These are phyloP conservation scores for Octodon degus DNA, from an alignment of 2,113 vertebrate genomes.

Conservation along the genomic window DNA sequence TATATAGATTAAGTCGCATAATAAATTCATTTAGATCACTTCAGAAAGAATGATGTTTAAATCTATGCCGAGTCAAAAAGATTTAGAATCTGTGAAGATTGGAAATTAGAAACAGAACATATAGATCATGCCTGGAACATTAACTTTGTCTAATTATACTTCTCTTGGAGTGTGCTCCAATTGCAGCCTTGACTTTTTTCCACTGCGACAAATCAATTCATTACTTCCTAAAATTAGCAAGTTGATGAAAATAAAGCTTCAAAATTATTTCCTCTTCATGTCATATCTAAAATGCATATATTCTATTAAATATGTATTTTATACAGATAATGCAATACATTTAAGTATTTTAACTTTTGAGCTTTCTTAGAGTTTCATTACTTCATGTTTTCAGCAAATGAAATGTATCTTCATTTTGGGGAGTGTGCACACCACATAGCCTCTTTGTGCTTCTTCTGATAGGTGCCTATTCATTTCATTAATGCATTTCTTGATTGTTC, in stretches of 20 bases:
- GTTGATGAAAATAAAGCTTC: neutral
- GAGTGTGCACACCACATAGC: neutral
- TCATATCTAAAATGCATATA: neutral
- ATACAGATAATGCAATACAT: neutral
- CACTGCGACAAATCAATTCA: constrained; percentile 62
- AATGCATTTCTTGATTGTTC: neutral
- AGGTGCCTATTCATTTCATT: neutral
- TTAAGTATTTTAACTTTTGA: neutral
- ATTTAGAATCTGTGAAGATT: constrained; percentile 77
- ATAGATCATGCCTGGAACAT: constrained; percentile 75
- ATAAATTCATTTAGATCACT: constrained; percentile 80
- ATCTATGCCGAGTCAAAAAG: constrained; percentile 75
- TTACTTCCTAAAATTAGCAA: constrained; percentile 64
- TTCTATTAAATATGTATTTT: neutral
- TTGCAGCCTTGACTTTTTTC: constrained; percentile 73
- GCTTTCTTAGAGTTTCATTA: neutral
- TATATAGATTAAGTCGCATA: constrained; percentile 76
- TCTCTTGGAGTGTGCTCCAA: constrained; percentile 61
- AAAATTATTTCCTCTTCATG: constrained; percentile 33
- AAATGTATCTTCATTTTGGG: neutral
- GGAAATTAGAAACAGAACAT: constrained; percentile 79
- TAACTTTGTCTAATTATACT: constrained; percentile 80
- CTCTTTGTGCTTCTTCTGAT: neutral
- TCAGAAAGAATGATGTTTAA: constrained; percentile 77
- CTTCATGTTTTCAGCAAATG: neutral